Conservation (phyloP, 2,113 vertebrate genomes). For the Carollia perspicillata region DNA sequence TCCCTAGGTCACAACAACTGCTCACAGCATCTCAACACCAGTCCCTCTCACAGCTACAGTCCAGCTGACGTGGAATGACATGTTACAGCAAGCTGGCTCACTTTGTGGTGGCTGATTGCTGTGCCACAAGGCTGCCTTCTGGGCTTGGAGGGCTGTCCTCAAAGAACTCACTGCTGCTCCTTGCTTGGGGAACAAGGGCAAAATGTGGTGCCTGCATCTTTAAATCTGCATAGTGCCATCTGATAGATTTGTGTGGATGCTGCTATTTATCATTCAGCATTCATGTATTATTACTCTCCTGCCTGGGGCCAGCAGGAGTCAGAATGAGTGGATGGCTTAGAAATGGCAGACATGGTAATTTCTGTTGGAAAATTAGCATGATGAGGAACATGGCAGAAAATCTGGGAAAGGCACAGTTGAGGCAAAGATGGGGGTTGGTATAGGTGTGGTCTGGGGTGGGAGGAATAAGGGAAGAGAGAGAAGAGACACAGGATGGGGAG, state of each 20-base stretch:
- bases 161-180: not conserved
- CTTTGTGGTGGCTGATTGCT: not conserved
- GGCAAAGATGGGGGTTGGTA: not conserved
- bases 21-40: not conserved
- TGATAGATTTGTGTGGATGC: slow-evolving; percentile 62
- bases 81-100: not conserved
- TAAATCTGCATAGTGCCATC: not conserved
- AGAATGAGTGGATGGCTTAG: slow-evolving; percentile 47
- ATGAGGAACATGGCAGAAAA: slow-evolving; percentile 48
- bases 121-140: not conserved
- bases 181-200: not conserved
- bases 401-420: not conserved
- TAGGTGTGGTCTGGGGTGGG: not conserved
- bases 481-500: not conserved
- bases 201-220: slow-evolving; percentile 53
- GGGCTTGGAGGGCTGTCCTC: not conserved
- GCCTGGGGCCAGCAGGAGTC: slow-evolving; percentile 69
- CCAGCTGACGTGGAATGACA: not conserved
- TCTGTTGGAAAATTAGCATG: slow-evolving; percentile 62
- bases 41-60: not conserved
- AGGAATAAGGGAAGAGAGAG: not conserved
- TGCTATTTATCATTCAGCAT: slow-evolving; percentile 70
- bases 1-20: not conserved
- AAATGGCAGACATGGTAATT: slow-evolving; percentile 64
- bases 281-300: slow-evolving; percentile 72